Percentiles rank a stretch among this genome's conserved stretches.
These are phyloP conservation scores for Hybognathus amarus DNA, from an alignment of 2,797 vertebrate genomes.

Conservation along the genomic window DNA sequence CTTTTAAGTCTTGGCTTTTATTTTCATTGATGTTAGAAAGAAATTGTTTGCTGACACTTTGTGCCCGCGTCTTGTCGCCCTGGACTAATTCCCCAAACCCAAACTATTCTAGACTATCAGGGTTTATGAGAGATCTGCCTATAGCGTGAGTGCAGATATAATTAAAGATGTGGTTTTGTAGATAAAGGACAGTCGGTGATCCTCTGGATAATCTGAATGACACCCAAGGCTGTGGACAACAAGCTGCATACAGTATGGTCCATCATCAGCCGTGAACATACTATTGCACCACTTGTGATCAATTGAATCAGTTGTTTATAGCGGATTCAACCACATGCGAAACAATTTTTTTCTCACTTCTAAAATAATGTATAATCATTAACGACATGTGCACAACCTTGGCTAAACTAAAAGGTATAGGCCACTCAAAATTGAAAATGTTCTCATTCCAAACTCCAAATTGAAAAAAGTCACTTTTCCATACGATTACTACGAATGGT, in stretches of 20 bases:
- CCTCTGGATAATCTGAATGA: slow-evolving; percentile 23
- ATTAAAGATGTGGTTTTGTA: slow-evolving; percentile 41
- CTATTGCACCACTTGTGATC: neutral
- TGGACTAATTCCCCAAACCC: slow-evolving; percentile 56
- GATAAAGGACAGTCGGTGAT: slow-evolving; percentile 46
- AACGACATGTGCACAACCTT: neutral
- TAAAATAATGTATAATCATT: neutral
- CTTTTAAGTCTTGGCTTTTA: slow-evolving; percentile 57
- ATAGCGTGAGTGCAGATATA: slow-evolving; percentile 32
- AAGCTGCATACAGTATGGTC: neutral
- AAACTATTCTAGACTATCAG: slow-evolving; percentile 33
- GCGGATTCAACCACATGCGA: slow-evolving; percentile 16
- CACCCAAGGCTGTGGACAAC: slow-evolving; percentile 14
- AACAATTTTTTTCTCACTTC: neutral
- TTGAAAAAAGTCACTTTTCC: neutral
- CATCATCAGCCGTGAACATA: slow-evolving; percentile 2
- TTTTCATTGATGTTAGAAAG: slow-evolving; percentile 61
- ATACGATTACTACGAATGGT: neutral
- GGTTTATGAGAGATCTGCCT: slow-evolving; percentile 42
- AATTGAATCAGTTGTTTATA: slow-evolving; percentile 17
- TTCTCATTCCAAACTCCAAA: neutral
- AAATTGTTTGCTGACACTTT: slow-evolving; percentile 51
- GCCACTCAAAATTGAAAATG: neutral
- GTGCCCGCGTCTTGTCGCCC: slow-evolving; percentile 49
- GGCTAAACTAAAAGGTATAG: neutral